Evolutionary conservation across 64 coral and sea anemone genomes (phyloP).

Genomic region (Exaiptasia diaphana): DNA sequence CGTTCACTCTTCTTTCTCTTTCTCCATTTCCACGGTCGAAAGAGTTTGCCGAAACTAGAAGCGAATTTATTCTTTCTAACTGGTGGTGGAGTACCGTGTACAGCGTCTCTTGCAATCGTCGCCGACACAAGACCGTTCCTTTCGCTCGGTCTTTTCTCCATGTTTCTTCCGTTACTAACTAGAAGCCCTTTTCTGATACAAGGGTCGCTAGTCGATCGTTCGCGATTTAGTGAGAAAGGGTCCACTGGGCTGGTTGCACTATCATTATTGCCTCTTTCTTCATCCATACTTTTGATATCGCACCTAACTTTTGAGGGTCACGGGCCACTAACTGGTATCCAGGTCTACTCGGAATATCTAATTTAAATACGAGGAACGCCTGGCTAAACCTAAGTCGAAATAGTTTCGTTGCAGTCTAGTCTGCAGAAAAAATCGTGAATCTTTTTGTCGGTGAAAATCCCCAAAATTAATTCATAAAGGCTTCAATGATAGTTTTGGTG

Average conservation of each 20-base stretch:
- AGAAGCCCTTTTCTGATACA: constrained; percentile 40
- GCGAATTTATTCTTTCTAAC: constrained; percentile 69
- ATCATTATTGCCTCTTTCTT: constrained; percentile 1
- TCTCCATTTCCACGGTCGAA: constrained; percentile 87
- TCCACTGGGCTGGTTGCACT: background rate
- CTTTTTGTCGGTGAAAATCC: too few species aligned
- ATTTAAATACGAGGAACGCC: background rate
- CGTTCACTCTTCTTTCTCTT: constrained; percentile 79
- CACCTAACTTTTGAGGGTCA: background rate
- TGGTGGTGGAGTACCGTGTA: constrained; percentile 59
- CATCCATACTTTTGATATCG: background rate
- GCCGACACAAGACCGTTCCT: constrained; percentile 30
- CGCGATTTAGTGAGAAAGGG: background rate
- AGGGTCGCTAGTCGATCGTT: constrained; percentile 67
- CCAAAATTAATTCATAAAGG: too few species aligned
- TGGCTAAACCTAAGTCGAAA: too few species aligned
- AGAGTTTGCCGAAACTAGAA: constrained; percentile 54
- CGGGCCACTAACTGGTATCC: background rate
- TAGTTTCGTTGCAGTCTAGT: too few species aligned
- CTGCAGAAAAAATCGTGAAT: too few species aligned
- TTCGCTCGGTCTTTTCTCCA: background rate
- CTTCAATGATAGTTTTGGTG: too few species aligned
- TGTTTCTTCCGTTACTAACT: constrained; percentile 48
- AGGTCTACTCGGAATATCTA: background rate
- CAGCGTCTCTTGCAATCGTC: constrained; percentile 31